Conservation (phyloP, 2,888 invertebrate species). For the Apotomis turbidana region DNA sequence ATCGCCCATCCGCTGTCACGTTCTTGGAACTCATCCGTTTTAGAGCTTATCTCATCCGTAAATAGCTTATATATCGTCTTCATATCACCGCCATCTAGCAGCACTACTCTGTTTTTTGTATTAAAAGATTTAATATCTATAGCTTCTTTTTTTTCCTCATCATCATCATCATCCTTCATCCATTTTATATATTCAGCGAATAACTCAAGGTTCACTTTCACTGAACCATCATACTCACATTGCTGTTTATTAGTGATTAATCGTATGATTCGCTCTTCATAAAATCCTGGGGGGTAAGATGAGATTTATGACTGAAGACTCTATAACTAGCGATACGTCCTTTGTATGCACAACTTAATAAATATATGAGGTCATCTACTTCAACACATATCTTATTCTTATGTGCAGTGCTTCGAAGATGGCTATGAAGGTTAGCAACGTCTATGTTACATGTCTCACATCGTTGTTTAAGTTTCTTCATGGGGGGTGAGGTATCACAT, state of each 20-base stretch:
- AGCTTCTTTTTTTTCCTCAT: background rate
- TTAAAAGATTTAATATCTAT: conserved; percentile 10
- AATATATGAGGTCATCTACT: background rate
- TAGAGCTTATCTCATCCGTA: background rate
- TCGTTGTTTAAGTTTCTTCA: too few relatives aligned
- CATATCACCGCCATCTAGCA: background rate
- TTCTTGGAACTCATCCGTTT: conserved; percentile 10
- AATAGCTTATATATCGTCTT: background rate
- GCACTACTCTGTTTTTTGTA: background rate
- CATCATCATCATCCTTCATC: background rate
- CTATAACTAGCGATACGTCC: background rate
- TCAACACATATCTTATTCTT: background rate
- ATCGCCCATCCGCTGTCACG: background rate
- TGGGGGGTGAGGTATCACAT: too few relatives aligned
- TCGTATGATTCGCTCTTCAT: background rate
- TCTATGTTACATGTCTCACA: too few relatives aligned
- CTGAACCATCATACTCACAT: background rate
- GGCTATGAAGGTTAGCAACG: background rate
- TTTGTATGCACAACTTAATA: background rate
- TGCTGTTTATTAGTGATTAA: background rate
- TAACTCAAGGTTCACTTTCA: conserved; percentile 13
- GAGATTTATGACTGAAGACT: background rate
- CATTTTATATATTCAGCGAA: conserved; percentile 7
- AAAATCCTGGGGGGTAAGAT: background rate
- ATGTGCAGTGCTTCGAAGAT: background rate